Base-by-base conservation (phyloP, 2,797 vertebrate species). In the Netta rufina region DNA sequence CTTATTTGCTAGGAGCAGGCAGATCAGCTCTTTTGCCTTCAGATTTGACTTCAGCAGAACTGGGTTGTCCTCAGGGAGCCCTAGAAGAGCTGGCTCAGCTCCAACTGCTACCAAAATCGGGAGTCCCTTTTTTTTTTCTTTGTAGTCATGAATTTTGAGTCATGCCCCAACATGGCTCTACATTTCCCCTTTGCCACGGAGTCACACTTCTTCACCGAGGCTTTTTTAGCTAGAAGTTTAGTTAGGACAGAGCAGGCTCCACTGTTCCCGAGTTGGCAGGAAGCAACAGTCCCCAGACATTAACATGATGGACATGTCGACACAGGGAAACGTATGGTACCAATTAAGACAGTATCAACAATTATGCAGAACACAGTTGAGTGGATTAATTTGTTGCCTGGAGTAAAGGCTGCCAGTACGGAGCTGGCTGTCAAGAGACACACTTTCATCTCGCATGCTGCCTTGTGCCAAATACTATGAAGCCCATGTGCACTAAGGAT, bases 291-390 rank as follows among this genome's bases (percentile, higher is more conserved):
- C 92, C 93, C 93, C 32, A 82, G 95, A 92, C 90, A 90, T 33
- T 39, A 87, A 19, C 74, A 15, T 89, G 95, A 95, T 36, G 88
- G 92, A 88, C 93, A 21, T 84, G 83, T 67, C 88, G 0, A 84
- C 95, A 96, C 0, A 0, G 79, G 65, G 74, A 87, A 96, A 95
- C 83, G 92, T 95, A 96, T 96, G 96, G 92, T 87, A 90, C 92
- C 88, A 96, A 95, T 95, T 96, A 96, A 95, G 88, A 45, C 83
- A 91, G 88, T 90, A 95, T 93, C 94, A 96, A 94, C 95, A 96
- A 96, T 93, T 96, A 96, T 92, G 92, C 95, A 95, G 90, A 96
- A 84, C 86, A 85, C 87, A 95, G 93, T 7, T 38, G 90, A 96
- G 74, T 84, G 86, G 92, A 95, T 95, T 96, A 89, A 95, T 95